Percentiles rank a stretch among this genome's conserved stretches.
Conservation (phyloP, 92 coral and sea anemone species). For the Epizoanthus scotinus region DNA sequence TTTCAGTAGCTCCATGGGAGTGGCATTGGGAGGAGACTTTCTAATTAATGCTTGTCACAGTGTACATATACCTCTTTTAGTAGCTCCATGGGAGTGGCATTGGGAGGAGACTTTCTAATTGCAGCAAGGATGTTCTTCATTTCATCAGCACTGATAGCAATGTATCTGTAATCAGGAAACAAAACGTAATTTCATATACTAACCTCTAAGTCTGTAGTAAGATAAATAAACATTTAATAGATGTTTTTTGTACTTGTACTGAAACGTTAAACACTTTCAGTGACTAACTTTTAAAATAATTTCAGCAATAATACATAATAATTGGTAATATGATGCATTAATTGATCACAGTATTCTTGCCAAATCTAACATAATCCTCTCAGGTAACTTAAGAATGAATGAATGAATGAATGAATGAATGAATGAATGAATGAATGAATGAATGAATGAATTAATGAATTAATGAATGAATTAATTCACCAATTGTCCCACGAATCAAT, state of each 20-base stretch:
- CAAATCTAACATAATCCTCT: no score
- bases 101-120: constrained; percentile 40
- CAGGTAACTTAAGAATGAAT: no score
- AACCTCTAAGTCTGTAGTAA: background rate
- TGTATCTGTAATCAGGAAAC: constrained; percentile 34
- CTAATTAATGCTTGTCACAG: constrained; percentile 1
- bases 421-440: background rate
- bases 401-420: background rate
- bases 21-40: constrained; percentile 36
- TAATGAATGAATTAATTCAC: no score
- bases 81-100: constrained; percentile 39
- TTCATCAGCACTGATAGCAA: constrained; percentile 53
- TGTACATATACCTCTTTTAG: constrained; percentile 42
- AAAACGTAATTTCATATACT: background rate
- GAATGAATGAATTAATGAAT: constrained; percentile 8
- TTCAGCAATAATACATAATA: background rate
- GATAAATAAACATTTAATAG: constrained; percentile 9
- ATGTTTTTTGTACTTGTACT: constrained; percentile 6
- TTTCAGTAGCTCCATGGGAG: constrained; percentile 43
- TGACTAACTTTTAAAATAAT: constrained; percentile 2
- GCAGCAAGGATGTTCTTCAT: constrained; percentile 52
- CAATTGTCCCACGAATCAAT: no score
- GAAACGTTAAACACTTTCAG: constrained; percentile 7
- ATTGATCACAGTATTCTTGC: no score
- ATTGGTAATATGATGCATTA: background rate